These are phyloP conservation scores for Erythrolamprus reginae DNA, from an alignment of 2,113 vertebrate species.

Conservation along the genomic window DNA sequence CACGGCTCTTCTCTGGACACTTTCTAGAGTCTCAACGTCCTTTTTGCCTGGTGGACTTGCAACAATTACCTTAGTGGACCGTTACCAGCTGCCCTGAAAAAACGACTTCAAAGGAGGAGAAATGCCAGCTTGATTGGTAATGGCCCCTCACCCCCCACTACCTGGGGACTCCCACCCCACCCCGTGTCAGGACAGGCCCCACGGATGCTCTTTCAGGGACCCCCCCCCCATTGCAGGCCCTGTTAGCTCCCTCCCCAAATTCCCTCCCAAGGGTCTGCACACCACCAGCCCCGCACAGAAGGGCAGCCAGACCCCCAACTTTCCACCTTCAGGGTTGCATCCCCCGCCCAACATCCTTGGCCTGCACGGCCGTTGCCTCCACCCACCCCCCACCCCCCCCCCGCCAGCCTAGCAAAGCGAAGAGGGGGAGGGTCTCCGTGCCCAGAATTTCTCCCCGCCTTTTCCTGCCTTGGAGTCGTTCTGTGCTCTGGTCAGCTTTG, in stretches of 20 bases:
- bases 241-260: background rate
- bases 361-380: background rate
- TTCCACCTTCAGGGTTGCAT: too few species aligned
- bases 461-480: too few species aligned
- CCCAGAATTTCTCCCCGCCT: too few species aligned
- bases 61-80: too few species aligned
- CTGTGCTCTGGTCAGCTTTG: too few species aligned
- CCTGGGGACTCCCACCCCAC: background rate
- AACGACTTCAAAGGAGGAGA: background rate
- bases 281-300: background rate
- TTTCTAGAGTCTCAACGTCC: too few species aligned
- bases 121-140: background rate
- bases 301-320: background rate
- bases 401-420: background rate
- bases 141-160: background rate
- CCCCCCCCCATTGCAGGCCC: background rate
- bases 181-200: background rate
- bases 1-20: too few species aligned
- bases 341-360: background rate
- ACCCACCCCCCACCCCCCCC: background rate
- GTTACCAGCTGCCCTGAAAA: background rate
- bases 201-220: background rate
- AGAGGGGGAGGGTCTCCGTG: too few species aligned
- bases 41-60: too few species aligned
- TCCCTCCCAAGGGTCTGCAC: background rate